phyloP scores from a whole-genome alignment of 2,797 vertebrate genomes.

The Phataginus tetradactyla region DNA sequence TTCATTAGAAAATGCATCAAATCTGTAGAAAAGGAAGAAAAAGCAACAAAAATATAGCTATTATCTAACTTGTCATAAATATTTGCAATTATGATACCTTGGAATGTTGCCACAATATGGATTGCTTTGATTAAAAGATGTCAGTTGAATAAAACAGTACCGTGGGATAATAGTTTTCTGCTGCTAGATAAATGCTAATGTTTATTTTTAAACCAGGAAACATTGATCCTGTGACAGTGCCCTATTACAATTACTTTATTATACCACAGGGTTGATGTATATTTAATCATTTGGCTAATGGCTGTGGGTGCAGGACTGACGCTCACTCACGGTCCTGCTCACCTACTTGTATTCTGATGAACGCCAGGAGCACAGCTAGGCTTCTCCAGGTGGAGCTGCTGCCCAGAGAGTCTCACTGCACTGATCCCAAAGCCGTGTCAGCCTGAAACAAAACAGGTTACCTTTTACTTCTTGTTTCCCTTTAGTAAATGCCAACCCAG shows the following conservation, averaged over 20 bases:
- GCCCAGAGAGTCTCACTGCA: fast-evolving
- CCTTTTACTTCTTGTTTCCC: background rate
- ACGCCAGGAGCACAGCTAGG: background rate
- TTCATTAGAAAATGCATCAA: conserved; percentile 60
- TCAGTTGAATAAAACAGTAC: conserved; percentile 78
- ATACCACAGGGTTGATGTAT: conserved; percentile 45
- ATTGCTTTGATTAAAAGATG: conserved; percentile 83
- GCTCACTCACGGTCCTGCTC: background rate
- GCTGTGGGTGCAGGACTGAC: background rate
- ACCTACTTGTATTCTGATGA: conserved; percentile 15
- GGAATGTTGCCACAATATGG: conserved; percentile 37
- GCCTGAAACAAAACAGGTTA: background rate
- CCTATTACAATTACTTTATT: conserved; percentile 71
- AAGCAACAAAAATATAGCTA: conserved; percentile 2
- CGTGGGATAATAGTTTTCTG: conserved; percentile 71
- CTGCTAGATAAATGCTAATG: conserved; percentile 77
- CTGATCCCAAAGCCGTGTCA: background rate
- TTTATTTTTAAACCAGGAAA: conserved; percentile 81
- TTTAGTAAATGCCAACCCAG: background rate
- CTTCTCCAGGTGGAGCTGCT: background rate
- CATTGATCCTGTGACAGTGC: conserved; percentile 72
- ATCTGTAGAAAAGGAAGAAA: conserved; percentile 10
- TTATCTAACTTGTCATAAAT: conserved; percentile 54
- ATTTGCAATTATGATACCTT: conserved; percentile 48
- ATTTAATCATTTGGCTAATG: conserved; percentile 48